Percentiles rank a stretch among this genome's conserved stretches.
phyloP scores from a whole-genome alignment of 2,888 invertebrate genomes.

The Cheilosia pagana region DNA sequence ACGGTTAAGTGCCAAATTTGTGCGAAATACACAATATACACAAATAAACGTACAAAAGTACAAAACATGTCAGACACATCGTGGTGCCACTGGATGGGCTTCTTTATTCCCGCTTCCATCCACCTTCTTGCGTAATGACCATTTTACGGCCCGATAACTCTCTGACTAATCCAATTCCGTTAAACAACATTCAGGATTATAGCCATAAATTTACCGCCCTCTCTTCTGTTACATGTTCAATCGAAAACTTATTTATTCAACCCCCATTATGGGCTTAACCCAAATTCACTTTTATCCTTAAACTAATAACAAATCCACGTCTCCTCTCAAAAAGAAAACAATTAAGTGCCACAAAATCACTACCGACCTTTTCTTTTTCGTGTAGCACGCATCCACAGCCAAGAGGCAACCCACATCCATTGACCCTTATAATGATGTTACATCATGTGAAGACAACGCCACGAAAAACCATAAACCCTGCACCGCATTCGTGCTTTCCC shows the following conservation, averaged over 20 bases:
- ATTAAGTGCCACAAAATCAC: conserved; percentile 74
- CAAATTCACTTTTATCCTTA: conserved; percentile 59
- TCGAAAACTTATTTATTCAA: conserved; percentile 12
- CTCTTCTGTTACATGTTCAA: background rate
- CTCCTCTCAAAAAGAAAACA: conserved; percentile 29
- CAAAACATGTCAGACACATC: too few relatives aligned
- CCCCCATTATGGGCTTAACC: conserved; percentile 39
- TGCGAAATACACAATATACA: too few relatives aligned
- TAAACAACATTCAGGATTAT: conserved; percentile 31
- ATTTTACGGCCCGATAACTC: background rate
- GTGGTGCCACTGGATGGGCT: too few relatives aligned
- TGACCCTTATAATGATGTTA: conserved; percentile 73
- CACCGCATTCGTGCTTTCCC: conserved; percentile 35
- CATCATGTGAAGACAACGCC: conserved; percentile 50
- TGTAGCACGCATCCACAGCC: conserved; percentile 7
- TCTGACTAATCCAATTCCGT: conserved; percentile 32
- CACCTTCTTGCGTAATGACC: background rate
- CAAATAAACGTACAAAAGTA: too few relatives aligned
- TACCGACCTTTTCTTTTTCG: conserved; percentile 29
- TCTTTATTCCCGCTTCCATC: background rate
- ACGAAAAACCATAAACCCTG: conserved; percentile 23
- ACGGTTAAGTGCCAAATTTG: too few relatives aligned
- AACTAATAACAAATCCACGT: conserved; percentile 49
- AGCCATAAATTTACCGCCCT: conserved; percentile 15
- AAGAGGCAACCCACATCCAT: conserved; percentile 62